Base-by-base conservation (phyloP, 2,113 vertebrate species). In the Siniperca knerii region DNA sequence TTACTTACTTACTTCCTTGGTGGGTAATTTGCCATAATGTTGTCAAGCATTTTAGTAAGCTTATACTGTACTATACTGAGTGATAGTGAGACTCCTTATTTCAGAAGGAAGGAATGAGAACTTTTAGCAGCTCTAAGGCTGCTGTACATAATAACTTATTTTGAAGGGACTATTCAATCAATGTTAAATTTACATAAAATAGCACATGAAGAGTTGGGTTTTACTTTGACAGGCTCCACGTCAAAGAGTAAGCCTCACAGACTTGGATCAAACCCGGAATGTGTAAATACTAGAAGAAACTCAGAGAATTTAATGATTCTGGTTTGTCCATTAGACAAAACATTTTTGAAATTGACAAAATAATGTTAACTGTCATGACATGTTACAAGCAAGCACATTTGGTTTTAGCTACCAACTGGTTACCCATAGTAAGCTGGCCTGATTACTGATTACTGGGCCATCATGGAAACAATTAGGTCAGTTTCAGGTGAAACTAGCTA, bases 11-110 rank as follows among this genome's bases (percentile, higher is more conserved):
- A 11, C 33, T 35, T 72, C 40, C 15, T 40, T n/a, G 29, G 21
- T 58, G 50, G 75, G 18, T 73, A 48, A 74, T 74, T 79, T 64
- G 40, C 33, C 13, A 23, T 52, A 0, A 61, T 44, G 29, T 7
- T 78, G 75, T 23, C 13, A 66, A 78, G 75, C 54, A 67, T 69
- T 79, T 75, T 54, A 42, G 6, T 33, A 13, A 57, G 13, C 48
- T n/a, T 40, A 8, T 20, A 33, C 33, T 50, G 44, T 18, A 55
- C 20, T 52, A 20, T 6, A 42, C 23, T 20, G 29, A 52, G 18
- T 70, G 44, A 52, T 15, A 29, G 64, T 37, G 37, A 64, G 29
- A 25, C 25, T 29, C 29, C 23, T 55, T 18, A 61, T 44, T 16
- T 29, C 29, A 29, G 29, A 29, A 29, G 29, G 29, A 29, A 29